These are phyloP conservation scores for Rugalucina vietnamica DNA, from an alignment of 2,888 invertebrate species.

Conservation along the genomic window DNA sequence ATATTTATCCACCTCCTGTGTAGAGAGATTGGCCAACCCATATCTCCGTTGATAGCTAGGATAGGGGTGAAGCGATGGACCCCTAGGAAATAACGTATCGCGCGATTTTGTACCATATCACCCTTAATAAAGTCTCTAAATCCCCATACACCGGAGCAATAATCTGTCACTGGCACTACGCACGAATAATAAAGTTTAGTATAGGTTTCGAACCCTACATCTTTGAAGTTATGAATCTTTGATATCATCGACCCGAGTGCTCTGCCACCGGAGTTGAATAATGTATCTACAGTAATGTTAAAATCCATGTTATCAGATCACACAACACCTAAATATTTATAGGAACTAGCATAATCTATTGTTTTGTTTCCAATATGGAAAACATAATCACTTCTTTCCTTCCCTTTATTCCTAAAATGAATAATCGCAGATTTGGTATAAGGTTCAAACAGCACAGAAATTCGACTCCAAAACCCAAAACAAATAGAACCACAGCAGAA, in stretches of 20 bases:
- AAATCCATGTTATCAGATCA: background rate
- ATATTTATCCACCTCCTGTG: background rate
- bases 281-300: background rate
- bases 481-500: too few species aligned
- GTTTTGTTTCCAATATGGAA: background rate
- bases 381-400: background rate
- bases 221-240: slow-evolving; percentile 18
- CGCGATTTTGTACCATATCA: background rate
- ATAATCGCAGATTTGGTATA: background rate
- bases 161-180: background rate
- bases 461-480: too few species aligned
- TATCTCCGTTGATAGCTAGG: background rate
- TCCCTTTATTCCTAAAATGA: background rate
- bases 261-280: slow-evolving; percentile 4
- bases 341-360: background rate
- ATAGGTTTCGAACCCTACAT: background rate
- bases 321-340: background rate
- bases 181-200: background rate
- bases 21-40: background rate
- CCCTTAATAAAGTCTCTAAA: background rate
- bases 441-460: too few species aligned
- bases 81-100: background rate
- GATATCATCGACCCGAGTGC: slow-evolving; percentile 13
- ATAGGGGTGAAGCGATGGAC: background rate
- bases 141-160: background rate